Conservation (phyloP, 2,888 invertebrate genomes). For the Exephanes ischioxanthus region DNA sequence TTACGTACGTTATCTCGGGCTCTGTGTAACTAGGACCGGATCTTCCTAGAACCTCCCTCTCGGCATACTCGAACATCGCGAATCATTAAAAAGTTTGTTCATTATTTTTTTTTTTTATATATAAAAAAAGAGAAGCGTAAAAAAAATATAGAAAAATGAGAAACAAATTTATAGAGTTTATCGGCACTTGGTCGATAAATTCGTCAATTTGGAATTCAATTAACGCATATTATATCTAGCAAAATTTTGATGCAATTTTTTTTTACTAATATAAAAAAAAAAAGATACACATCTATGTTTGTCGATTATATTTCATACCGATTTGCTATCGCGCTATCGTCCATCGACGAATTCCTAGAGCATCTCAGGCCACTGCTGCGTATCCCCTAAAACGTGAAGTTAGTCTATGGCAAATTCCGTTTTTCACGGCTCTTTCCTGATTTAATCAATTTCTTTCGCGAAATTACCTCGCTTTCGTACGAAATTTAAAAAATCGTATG, state of each 20-base stretch:
- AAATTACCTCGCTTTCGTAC: conserved; percentile 1
- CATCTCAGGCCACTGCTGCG: conserved; percentile 35
- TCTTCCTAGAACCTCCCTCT: neutral
- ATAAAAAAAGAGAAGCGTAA: neutral
- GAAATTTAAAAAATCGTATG: neutral
- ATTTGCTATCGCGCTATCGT: neutral
- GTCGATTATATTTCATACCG: neutral
- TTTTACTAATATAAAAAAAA: neutral
- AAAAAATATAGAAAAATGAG: neutral
- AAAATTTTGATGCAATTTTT: neutral
- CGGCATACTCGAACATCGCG: neutral
- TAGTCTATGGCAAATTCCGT: conserved; percentile 11
- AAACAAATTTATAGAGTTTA: neutral
- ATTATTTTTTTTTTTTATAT: neutral
- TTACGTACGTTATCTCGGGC: conserved; percentile 47
- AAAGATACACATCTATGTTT: neutral
- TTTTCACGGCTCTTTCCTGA: neutral
- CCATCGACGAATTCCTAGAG: conserved; percentile 18
- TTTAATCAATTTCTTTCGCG: conserved; percentile 8
- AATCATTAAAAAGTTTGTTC: neutral
- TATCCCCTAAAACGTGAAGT: neutral
- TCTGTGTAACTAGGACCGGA: conserved; percentile 19
- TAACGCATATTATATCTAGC: too few species aligned
- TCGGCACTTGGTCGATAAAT: too few species aligned
- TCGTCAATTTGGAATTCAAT: too few species aligned